These are phyloP conservation scores for Blastobasis lacticolella DNA, from an alignment of 2,888 invertebrate species.

Conservation along the genomic window DNA sequence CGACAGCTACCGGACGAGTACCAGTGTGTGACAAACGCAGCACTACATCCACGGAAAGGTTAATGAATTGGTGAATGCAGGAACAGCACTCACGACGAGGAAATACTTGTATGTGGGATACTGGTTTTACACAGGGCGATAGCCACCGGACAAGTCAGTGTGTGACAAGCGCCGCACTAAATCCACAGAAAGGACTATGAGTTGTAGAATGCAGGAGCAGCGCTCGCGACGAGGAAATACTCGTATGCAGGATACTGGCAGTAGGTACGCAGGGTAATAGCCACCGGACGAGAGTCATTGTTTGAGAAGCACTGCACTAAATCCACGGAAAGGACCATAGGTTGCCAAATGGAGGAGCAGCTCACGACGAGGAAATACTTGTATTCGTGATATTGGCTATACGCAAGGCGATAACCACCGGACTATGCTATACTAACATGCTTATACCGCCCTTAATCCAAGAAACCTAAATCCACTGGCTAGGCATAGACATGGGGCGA, in stretches of 20 bases:
- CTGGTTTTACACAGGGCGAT: constrained; percentile 17
- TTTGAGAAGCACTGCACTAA: not conserved
- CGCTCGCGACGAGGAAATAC: no score
- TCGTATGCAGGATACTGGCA: constrained; percentile 55
- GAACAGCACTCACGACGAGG: no score
- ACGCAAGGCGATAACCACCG: constrained; percentile 13
- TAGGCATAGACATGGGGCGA: no score
- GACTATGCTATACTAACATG: no score
- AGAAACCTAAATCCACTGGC: no score
- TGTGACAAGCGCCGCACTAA: not conserved
- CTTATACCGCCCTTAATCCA: no score
- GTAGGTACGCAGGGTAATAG: not conserved
- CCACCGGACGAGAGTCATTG: not conserved
- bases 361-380: constrained; percentile 11
- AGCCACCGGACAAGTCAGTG: not conserved
- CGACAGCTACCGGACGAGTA: not conserved
- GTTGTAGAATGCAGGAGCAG: no score
- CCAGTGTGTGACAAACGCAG: not conserved
- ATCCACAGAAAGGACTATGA: no score
- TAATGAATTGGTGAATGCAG: no score
- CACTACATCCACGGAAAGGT: no score
- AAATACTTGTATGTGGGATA: constrained; percentile 45
- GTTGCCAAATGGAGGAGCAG: no score
- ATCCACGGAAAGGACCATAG: no score
- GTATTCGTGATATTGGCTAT: constrained; percentile 58